Conservation (phyloP, 1,140 invertebrate genomes). For the Drosophila kurseongensis region DNA sequence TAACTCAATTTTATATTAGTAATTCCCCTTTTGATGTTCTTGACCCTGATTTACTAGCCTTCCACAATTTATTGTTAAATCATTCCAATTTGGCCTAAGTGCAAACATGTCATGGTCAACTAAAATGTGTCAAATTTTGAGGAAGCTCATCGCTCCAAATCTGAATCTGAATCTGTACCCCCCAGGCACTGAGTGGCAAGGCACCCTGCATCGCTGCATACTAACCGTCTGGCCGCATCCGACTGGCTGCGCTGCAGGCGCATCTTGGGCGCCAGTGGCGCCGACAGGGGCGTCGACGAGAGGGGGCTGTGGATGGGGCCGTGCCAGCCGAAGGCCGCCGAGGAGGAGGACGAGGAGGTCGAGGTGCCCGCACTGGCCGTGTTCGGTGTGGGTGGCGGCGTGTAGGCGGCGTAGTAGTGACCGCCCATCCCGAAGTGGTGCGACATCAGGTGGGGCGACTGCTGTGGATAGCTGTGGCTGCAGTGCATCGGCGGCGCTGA, state of each 20-base stretch:
- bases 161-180: neutral
- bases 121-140: neutral
- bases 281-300: conserved; percentile 52
- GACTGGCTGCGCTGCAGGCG: conserved; percentile 79
- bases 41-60: no score
- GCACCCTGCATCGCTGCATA: conserved; percentile 13
- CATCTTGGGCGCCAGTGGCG: conserved; percentile 67
- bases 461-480: conserved; percentile 73
- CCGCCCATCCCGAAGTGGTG: conserved; percentile 49
- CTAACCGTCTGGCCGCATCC: conserved; percentile 82
- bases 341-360: conserved; percentile 15
- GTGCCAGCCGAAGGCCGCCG: conserved; percentile 56
- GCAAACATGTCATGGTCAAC: neutral
- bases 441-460: conserved; percentile 66
- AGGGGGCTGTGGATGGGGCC: conserved; percentile 39
- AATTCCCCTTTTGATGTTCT: no score
- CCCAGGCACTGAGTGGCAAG: neutral
- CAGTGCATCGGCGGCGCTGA: conserved; percentile 78
- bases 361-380: conserved; percentile 64
- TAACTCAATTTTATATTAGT: no score
- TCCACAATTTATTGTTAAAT: neutral
- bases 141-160: neutral
- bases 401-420: conserved; percentile 74
- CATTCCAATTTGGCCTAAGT: neutral
- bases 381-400: conserved; percentile 80